These are phyloP conservation scores for Oreochromis grahami DNA, from an alignment of 2,797 vertebrate genomes.

Conservation along the genomic window DNA sequence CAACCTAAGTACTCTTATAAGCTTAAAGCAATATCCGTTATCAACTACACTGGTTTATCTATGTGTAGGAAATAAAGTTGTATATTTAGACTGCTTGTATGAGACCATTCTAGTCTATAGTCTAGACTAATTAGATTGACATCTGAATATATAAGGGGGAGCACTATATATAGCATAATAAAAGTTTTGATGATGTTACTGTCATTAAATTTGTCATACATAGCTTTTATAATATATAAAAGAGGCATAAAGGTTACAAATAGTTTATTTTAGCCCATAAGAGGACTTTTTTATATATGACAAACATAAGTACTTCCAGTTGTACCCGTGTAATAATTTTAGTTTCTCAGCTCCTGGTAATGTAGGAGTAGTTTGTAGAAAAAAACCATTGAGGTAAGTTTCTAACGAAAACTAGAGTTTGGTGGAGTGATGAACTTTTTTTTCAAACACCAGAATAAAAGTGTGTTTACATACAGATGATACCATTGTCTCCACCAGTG, in stretches of 20 bases:
- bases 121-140: neutral
- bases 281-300: neutral
- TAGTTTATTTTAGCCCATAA: neutral
- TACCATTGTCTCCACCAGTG: neutral
- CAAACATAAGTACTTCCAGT: neutral
- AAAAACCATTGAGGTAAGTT: neutral
- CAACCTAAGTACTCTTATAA: neutral
- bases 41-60: neutral
- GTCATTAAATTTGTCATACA: neutral
- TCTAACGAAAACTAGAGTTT: neutral
- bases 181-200: neutral
- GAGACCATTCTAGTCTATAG: neutral
- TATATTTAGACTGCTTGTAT: neutral
- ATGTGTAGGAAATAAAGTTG: neutral
- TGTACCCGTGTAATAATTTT: neutral
- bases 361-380: neutral
- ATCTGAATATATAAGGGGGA: neutral
- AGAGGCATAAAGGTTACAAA: neutral
- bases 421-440: neutral
- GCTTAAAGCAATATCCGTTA: neutral
- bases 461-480: neutral
- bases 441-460: neutral
- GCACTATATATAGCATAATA: neutral
- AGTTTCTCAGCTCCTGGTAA: neutral
- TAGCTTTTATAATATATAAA: too few relatives aligned